Evolutionary conservation across 2,113 vertebrate genomes (phyloP).

Genomic region (Callospermophilus lateralis): DNA sequence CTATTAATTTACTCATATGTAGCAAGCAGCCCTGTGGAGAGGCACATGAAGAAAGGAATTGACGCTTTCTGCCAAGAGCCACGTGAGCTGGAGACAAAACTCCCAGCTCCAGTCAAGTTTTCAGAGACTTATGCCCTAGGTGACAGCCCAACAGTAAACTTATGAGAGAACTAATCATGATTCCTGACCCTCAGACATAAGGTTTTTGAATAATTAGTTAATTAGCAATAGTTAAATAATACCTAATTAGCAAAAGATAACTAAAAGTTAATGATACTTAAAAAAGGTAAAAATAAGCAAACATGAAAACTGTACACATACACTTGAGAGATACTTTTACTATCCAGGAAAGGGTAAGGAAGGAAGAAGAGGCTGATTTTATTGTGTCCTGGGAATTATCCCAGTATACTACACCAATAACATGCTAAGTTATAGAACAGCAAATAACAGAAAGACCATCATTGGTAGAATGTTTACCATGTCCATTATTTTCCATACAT

Average conservation of each 20-base stretch:
- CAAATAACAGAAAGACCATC: not conserved
- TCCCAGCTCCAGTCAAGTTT: not conserved
- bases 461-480: too few relatives aligned
- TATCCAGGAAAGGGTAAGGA: not conserved
- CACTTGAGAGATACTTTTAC: conserved; percentile 13
- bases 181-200: conserved; percentile 21
- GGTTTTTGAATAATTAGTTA: conserved; percentile 26
- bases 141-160: not conserved
- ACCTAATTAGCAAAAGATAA: not conserved
- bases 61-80: not conserved
- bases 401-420: not conserved
- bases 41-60: not conserved
- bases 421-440: not conserved
- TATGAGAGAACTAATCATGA: not conserved
- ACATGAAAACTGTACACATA: not conserved
- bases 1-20: not conserved
- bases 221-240: not conserved
- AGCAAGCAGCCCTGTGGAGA: not conserved
- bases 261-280: not conserved
- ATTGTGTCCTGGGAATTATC: not conserved
- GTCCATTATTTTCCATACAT: not conserved
- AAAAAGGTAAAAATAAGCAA: not conserved
- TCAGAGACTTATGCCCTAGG: not conserved
- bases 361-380: not conserved
- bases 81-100: not conserved